Percentiles rank a stretch among this genome's conserved stretches.
These are phyloP conservation scores for Anguilla japonica DNA, from an alignment of 2,113 vertebrate genomes.

Conservation along the genomic window DNA sequence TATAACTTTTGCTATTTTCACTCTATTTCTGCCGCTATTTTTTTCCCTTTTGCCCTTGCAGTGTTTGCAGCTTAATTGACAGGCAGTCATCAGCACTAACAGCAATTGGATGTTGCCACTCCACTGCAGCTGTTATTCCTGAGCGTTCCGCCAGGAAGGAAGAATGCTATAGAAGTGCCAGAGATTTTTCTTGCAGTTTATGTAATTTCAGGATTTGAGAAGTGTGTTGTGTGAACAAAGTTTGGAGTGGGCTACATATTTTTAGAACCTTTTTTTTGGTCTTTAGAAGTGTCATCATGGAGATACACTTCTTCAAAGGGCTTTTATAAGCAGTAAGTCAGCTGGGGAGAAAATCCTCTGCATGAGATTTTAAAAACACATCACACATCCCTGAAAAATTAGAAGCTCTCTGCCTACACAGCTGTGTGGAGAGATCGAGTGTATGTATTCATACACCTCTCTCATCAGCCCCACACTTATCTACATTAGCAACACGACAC, in stretches of 20 bases:
- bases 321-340: slow-evolving; percentile 1
- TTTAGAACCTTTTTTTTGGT: background rate
- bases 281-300: background rate
- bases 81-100: background rate
- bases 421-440: background rate
- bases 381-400: background rate
- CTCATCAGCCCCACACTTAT: background rate
- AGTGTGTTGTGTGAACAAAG: background rate
- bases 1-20: slow-evolving; percentile 19
- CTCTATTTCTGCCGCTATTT: slow-evolving; percentile 8
- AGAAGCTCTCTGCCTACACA: background rate
- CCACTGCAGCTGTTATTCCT: background rate
- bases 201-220: background rate
- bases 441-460: slow-evolving; percentile 7
- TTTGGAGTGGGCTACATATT: slow-evolving; percentile 13
- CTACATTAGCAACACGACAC: background rate
- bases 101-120: background rate
- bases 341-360: background rate
- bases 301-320: slow-evolving; percentile 26
- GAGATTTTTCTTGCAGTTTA: background rate
- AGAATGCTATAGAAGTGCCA: background rate
- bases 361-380: slow-evolving; percentile 1
- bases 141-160: background rate
- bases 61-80: background rate
- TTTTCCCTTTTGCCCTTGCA: background rate